phyloP scores from a whole-genome alignment of 1,140 invertebrate genomes.

The Lithobius niger region DNA sequence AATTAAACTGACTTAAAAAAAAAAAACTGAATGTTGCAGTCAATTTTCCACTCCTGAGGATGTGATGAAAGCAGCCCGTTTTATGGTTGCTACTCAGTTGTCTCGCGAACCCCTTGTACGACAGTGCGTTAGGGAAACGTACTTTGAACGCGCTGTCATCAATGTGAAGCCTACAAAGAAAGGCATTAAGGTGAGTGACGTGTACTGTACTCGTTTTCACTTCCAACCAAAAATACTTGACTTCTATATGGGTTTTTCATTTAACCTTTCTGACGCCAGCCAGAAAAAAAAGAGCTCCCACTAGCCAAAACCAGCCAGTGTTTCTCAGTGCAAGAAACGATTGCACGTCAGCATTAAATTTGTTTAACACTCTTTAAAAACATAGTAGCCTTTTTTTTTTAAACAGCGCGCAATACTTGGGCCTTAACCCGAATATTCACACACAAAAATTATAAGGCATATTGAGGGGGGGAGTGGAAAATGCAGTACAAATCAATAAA shows the following conservation, averaged over 20 bases:
- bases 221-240: not conserved
- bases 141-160: slow-evolving; percentile 77
- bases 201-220: not conserved
- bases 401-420: too few species aligned
- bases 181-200: slow-evolving; percentile 57
- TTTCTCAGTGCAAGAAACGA: too few species aligned
- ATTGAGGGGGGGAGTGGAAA: too few species aligned
- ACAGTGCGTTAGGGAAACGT: slow-evolving; percentile 72
- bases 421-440: too few species aligned
- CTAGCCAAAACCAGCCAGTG: too few species aligned
- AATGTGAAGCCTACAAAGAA: slow-evolving; percentile 73
- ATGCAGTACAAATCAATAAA: too few species aligned
- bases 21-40: slow-evolving; percentile 26
- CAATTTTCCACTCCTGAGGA: slow-evolving; percentile 52
- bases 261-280: slow-evolving; percentile 1
- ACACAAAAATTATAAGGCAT: too few species aligned
- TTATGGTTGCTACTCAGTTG: slow-evolving; percentile 88
- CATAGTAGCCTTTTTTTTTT: too few species aligned
- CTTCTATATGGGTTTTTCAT: not conserved
- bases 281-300: too few species aligned
- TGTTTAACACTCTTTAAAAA: too few species aligned
- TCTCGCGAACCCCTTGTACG: slow-evolving; percentile 80
- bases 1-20: too few species aligned
- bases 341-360: too few species aligned
- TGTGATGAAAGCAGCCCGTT: slow-evolving; percentile 71